A percentile compares a stretch with the other conserved stretches of the same genome.
Conservation (phyloP, 2,888 invertebrate genomes). For the Cactoblastis cactorum region DNA sequence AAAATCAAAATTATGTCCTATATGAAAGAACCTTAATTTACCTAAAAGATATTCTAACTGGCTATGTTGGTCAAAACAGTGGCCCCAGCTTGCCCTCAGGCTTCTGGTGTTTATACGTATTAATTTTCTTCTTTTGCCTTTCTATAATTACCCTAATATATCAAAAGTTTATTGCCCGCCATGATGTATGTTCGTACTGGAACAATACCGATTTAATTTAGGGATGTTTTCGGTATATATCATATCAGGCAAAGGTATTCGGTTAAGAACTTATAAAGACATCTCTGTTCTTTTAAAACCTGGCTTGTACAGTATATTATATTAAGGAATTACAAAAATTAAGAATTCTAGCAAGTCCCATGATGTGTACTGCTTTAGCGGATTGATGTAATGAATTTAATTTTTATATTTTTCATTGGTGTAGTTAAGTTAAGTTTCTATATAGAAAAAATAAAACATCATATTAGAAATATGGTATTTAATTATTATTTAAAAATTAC, state of each 20-base stretch:
- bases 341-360: no score
- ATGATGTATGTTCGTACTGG: constrained; percentile 47
- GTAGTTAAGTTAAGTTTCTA: no score
- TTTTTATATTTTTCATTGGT: no score
- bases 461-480: no score
- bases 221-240: constrained; percentile 3
- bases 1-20: neutral
- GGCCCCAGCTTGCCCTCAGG: constrained; percentile 61
- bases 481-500: no score
- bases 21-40: constrained; percentile 25
- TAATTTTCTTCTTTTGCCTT: constrained; percentile 52
- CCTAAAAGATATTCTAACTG: constrained; percentile 47
- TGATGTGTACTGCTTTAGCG: no score
- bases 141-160: constrained; percentile 63
- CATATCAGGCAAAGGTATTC: neutral
- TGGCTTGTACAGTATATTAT: no score
- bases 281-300: no score
- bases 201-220: constrained; percentile 21
- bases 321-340: no score
- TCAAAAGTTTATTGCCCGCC: constrained; percentile 48
- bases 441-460: no score
- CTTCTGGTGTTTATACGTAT: constrained; percentile 57
- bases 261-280: neutral
- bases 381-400: no score
- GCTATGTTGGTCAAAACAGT: constrained; percentile 64